Percentiles rank a stretch among this genome's conserved stretches.
Evolutionary conservation across 2,797 vertebrate species (phyloP).

Genomic region (Macrochelys suwanniensis): DNA sequence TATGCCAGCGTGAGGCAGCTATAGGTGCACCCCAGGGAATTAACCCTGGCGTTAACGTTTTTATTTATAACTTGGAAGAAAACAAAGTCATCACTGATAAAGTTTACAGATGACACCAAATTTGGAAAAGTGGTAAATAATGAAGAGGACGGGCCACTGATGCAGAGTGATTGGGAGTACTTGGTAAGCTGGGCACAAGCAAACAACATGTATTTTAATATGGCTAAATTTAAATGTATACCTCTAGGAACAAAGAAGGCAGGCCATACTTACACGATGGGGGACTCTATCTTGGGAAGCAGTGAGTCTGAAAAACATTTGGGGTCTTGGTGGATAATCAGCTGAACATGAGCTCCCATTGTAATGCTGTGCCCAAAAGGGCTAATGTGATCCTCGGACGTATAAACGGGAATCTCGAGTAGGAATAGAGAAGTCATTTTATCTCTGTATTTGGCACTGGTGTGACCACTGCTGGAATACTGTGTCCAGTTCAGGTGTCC

Average conservation of each 20-base stretch:
- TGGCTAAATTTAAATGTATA: not conserved
- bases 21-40: not conserved
- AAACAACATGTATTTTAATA: not conserved
- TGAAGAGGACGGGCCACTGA: no score
- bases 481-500: not conserved
- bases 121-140: no score
- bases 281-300: no score
- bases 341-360: not conserved
- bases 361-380: not conserved
- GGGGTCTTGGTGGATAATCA: not conserved
- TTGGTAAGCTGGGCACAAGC: not conserved
- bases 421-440: not conserved
- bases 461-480: not conserved
- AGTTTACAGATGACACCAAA: no score
- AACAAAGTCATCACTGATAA: not conserved
- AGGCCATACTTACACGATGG: not conserved
- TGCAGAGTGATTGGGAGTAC: no score
- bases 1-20: not conserved
- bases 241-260: not conserved
- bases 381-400: not conserved
- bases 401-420: not conserved
- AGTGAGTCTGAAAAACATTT: not conserved
- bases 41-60: not conserved
- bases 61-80: not conserved
- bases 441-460: not conserved